Percentiles rank a stretch among this genome's conserved stretches.
Evolutionary conservation across 2,888 invertebrate genomes (phyloP).

Genomic region (Drosophila neoperkinsi): DNA sequence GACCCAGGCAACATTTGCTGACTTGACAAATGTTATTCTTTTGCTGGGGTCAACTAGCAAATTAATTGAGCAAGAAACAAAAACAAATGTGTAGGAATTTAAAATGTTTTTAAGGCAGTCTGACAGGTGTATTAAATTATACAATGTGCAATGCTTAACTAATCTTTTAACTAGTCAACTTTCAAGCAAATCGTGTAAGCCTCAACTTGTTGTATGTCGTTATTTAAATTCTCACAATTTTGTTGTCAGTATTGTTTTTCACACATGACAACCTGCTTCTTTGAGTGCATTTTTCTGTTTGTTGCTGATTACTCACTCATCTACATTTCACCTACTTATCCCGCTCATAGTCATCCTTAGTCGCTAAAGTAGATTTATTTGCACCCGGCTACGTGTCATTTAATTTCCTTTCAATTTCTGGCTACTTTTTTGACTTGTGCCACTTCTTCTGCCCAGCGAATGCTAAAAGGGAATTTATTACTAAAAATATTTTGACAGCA

Average conservation of each 20-base stretch:
- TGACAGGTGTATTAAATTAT: neutral
- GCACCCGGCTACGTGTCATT: conserved; percentile 35
- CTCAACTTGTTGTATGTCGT: too few relatives aligned
- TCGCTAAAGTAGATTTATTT: conserved; percentile 52
- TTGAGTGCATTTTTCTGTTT: conserved; percentile 1
- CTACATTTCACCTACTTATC: conserved; percentile 7
- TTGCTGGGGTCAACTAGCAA: conserved; percentile 17
- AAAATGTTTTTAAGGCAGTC: neutral
- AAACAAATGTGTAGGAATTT: conserved; percentile 26
- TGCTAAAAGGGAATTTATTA: conserved; percentile 74
- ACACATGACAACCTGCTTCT: neutral
- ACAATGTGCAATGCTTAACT: neutral
- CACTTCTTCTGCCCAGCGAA: conserved; percentile 31
- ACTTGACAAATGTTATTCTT: conserved; percentile 54
- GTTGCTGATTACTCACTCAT: conserved; percentile 2
- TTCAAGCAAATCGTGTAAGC: neutral
- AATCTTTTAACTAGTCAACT: neutral
- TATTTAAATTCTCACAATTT: neutral
- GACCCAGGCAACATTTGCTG: conserved; percentile 49
- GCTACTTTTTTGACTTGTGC: neutral
- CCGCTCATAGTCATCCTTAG: conserved; percentile 10
- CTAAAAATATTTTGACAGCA: conserved; percentile 83
- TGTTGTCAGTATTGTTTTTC: neutral
- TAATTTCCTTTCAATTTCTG: conserved; percentile 60
- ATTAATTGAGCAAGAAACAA: conserved; percentile 18